phyloP scores from a whole-genome alignment of 2,888 invertebrate species.

The Elmis aenea region DNA sequence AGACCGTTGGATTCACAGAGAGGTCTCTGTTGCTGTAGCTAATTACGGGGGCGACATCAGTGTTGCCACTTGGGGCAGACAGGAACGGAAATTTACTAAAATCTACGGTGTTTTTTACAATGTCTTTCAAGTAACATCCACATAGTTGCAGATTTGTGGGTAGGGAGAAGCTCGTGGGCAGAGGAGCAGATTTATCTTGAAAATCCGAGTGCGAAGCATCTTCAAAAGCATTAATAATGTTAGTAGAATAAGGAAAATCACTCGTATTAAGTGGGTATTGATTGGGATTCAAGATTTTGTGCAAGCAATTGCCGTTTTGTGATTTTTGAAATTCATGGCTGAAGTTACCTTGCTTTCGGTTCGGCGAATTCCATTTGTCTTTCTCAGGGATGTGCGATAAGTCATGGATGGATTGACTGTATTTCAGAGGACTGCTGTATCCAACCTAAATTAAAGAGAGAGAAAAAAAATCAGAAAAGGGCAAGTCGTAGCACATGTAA shows the following conservation, averaged over 20 bases:
- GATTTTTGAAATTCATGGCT: slow-evolving; percentile 9
- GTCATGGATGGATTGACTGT: slow-evolving; percentile 83
- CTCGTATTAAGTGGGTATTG: slow-evolving; percentile 27
- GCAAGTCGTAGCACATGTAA: background rate
- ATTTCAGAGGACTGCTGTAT: slow-evolving; percentile 71
- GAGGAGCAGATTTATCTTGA: slow-evolving; percentile 7
- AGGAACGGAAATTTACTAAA: slow-evolving; percentile 11
- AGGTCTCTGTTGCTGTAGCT: too few species aligned
- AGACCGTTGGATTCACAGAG: too few species aligned
- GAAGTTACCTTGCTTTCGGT: slow-evolving; percentile 29
- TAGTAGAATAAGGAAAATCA: slow-evolving; percentile 31
- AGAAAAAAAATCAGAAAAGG: slow-evolving; percentile 4
- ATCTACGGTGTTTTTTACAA: slow-evolving; percentile 38
- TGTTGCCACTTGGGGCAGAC: slow-evolving; percentile 10
- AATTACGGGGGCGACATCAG: too few species aligned
- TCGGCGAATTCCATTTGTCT: slow-evolving; percentile 39
- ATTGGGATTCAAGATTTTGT: slow-evolving; percentile 24
- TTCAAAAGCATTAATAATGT: slow-evolving; percentile 28
- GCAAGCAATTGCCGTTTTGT: slow-evolving; percentile 28
- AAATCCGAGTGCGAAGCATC: too few species aligned
- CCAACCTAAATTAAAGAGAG: too few species aligned
- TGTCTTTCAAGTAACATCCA: slow-evolving; percentile 44
- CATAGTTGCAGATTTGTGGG: slow-evolving; percentile 43
- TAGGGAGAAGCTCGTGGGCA: slow-evolving; percentile 33
- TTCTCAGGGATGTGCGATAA: slow-evolving; percentile 65